These are phyloP conservation scores for Octomys mimax DNA, from an alignment of 2,797 vertebrate species.

Conservation along the genomic window DNA sequence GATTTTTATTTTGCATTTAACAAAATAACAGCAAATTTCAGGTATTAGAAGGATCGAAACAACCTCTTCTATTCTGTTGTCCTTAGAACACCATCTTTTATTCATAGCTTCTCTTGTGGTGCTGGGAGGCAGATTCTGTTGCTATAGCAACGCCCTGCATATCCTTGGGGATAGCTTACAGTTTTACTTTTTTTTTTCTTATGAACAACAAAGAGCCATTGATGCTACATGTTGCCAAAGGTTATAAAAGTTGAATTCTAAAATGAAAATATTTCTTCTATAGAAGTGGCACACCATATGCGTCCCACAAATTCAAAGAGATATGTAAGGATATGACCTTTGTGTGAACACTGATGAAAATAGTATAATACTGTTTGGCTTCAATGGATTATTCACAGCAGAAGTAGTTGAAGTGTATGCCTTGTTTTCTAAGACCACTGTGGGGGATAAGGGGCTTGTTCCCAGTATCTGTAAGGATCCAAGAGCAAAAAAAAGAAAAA, in stretches of 20 bases:
- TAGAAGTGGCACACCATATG: constrained; percentile 85
- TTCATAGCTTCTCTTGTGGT: constrained; percentile 91
- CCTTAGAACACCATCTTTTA: constrained; percentile 92
- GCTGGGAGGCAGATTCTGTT: constrained; percentile 91
- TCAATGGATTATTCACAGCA: constrained; percentile 85
- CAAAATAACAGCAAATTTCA: constrained; percentile 91
- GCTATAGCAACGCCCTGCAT: constrained; percentile 92
- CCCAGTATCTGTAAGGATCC: constrained; percentile 74
- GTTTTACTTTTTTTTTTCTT: constrained; percentile 90
- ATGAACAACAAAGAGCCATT: constrained; percentile 91
- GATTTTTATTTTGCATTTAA: constrained; percentile 89
- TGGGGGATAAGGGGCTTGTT: constrained; percentile 71
- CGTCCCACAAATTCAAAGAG: constrained; percentile 88
- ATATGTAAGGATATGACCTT: constrained; percentile 85
- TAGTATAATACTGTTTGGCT: constrained; percentile 83
- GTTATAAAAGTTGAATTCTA: constrained; percentile 92
- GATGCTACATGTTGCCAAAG: constrained; percentile 91
- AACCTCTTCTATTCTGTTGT: constrained; percentile 91
- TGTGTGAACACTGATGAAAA: constrained; percentile 86
- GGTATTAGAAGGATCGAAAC: constrained; percentile 90
- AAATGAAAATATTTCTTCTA: constrained; percentile 92
- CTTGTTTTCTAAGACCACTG: constrained; percentile 82
- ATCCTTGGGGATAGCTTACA: constrained; percentile 92
- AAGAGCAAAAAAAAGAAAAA: constrained; percentile 52
- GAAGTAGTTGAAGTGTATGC: constrained; percentile 86